Evolutionary conservation across 2,797 vertebrate species (phyloP).

Genomic region (Gorsachius magnificus): DNA sequence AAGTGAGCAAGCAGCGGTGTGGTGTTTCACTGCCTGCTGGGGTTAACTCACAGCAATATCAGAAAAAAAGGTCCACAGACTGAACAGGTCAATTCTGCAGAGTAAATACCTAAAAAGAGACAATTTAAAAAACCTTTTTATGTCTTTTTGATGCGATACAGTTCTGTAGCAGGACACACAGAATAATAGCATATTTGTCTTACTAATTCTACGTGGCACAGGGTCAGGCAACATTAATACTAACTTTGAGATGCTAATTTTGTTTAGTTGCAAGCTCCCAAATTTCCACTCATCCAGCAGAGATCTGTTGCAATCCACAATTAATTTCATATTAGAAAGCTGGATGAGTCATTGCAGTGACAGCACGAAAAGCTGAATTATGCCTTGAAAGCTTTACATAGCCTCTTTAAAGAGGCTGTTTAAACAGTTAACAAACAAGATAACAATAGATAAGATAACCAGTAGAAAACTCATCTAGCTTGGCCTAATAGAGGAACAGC

Average conservation of each 20-base stretch:
- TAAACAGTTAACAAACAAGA: not conserved
- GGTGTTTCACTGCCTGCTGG: not conserved
- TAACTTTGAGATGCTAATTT: not conserved
- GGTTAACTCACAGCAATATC: not conserved
- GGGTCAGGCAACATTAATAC: not conserved
- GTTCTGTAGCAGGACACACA: not conserved
- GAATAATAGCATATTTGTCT: not conserved
- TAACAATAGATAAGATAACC: not conserved
- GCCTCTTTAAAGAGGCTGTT: not conserved
- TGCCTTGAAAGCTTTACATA: not conserved
- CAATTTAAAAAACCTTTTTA: not conserved
- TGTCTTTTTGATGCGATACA: not conserved
- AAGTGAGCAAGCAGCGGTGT: not conserved
- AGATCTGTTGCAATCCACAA: not conserved
- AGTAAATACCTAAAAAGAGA: not conserved
- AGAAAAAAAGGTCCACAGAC: not conserved
- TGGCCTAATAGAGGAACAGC: not conserved
- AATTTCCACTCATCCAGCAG: not conserved
- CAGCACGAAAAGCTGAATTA: not conserved
- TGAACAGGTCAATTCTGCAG: not conserved
- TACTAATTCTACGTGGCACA: not conserved
- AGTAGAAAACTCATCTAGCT: not conserved
- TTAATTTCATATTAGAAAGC: slow-evolving; percentile 2
- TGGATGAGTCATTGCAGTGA: not conserved
- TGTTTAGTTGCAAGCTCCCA: not conserved